phyloP scores from a whole-genome alignment of 92 coral and sea anemone species.

The Paragorgia papillata region DNA sequence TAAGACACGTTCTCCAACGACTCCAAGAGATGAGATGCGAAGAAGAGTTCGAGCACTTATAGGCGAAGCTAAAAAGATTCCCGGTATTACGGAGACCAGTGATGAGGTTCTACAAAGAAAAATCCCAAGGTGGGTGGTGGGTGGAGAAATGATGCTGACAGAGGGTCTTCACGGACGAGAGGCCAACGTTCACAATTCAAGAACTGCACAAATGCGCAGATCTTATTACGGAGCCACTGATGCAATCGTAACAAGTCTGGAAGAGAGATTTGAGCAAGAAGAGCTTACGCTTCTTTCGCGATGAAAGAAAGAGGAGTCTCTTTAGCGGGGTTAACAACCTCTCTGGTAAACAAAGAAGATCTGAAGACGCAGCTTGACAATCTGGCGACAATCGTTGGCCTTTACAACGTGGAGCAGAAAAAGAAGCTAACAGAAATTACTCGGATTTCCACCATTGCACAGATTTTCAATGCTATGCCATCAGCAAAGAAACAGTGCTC shows the following conservation, averaged over 20 bases:
- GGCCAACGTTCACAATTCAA: too few relatives aligned
- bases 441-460: conserved; percentile 4
- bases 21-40: conserved; percentile 23
- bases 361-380: conserved; percentile 14
- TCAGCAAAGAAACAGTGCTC: conserved; percentile 15
- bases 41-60: conserved; percentile 14
- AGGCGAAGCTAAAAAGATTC: conserved; percentile 18
- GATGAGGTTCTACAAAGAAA: background rate
- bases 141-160: conserved; percentile 2
- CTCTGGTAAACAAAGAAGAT: conserved; percentile 3
- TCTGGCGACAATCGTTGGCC: conserved; percentile 15
- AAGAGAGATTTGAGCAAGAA: background rate
- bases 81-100: background rate
- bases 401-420: conserved; percentile 7
- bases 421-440: conserved; percentile 8
- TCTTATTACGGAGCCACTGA: conserved; percentile 21
- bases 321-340: background rate
- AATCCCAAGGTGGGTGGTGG: conserved; percentile 6
- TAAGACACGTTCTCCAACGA: conserved; percentile 9
- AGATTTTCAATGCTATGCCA: conserved; percentile 11
- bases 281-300: background rate
- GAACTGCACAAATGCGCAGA: conserved; percentile 3
- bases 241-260: background rate
- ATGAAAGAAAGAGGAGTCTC: conserved; percentile 20
- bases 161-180: conserved; percentile 1